A percentile compares a stretch with the other conserved stretches of the same genome.
Conservation (phyloP, 2,113 vertebrate genomes). For the Bubalus kerabau region DNA sequence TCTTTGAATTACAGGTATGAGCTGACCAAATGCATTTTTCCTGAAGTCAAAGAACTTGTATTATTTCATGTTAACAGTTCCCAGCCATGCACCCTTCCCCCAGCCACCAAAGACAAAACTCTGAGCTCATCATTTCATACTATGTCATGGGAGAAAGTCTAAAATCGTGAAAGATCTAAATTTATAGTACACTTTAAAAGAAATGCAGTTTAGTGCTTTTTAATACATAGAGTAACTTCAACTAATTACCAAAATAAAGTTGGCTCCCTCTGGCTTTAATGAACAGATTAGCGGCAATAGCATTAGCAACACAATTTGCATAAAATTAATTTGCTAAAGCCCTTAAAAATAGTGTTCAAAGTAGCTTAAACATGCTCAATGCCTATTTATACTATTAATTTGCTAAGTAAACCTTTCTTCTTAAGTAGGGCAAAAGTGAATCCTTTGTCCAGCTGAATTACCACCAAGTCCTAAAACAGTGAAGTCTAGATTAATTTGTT, state of each 20-base stretch:
- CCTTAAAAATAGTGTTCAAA: conserved; percentile 66
- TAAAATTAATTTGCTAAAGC: conserved; percentile 71
- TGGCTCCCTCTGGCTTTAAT: conserved; percentile 68
- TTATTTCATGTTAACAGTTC: neutral
- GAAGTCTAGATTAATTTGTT: neutral
- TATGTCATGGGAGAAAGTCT: neutral
- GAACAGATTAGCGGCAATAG: conserved; percentile 60
- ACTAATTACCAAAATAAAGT: conserved; percentile 66
- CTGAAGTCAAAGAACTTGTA: neutral
- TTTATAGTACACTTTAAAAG: neutral
- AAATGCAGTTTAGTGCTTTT: conserved; percentile 26
- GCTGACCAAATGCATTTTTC: neutral
- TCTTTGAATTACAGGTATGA: neutral
- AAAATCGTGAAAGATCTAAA: neutral
- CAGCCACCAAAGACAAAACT: neutral
- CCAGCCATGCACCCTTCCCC: too few relatives aligned
- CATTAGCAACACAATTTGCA: conserved; percentile 67
- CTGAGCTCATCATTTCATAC: neutral
- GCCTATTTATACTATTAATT: conserved; percentile 65
- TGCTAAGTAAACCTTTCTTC: conserved; percentile 58
- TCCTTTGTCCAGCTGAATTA: conserved; percentile 20
- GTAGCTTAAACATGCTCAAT: conserved; percentile 50
- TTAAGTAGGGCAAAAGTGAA: conserved; percentile 58
- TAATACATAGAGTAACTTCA: conserved; percentile 49
- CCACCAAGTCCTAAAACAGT: neutral